Evolutionary conservation across 2,888 invertebrate genomes (phyloP), one percentile per base, ranked within the genome.

Genomic region (Proisotoma minuta): DNA sequence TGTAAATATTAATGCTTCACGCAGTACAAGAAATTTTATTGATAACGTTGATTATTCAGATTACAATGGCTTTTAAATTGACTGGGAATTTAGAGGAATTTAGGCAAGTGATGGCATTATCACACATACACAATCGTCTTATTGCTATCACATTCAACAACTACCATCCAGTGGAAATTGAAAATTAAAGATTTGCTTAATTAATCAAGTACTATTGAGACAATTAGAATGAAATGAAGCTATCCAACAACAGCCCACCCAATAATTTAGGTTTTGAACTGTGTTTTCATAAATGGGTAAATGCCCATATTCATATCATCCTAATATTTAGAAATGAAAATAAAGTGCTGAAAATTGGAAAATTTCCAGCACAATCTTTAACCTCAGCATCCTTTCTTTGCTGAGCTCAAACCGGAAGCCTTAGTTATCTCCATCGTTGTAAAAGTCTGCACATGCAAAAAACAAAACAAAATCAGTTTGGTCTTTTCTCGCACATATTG

Each of bases 361-460:
- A 51, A 51, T 39, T n/a, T 23, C 18, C 34, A 57, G 49, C 60
- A 63, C 68, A n/a, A 12, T 15, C 28, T 34, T 78, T 83, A 83
- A 79, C 82, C 82, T 82, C 83, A 83, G 82, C 83, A 83, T 60
- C 81, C 81, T 28, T 78, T 77, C 56, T 79, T 78, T 20, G 75
- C 74, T 1, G 79, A 75, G 62, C 76, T 77, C 1, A 70, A 73
- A 0, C 82, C 82, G 49, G 82, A 82, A 8, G 80, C 75, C 75
- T 83, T 83, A 8, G 81, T 81, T 39, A 81, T 78, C 40, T 76
- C 73, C 73, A 83, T 62, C 1, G 80, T 81, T 1, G 82, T 82
- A 65, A 82, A 80, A 10, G 58, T 66, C 72, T 70, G 49, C n/a
- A 34, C 8, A 34, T 34, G 15, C 34, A 34, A 34, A 10, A 15